phyloP scores from a whole-genome alignment of 2,113 vertebrate genomes.

The Oncorhynchus gorbuscha region DNA sequence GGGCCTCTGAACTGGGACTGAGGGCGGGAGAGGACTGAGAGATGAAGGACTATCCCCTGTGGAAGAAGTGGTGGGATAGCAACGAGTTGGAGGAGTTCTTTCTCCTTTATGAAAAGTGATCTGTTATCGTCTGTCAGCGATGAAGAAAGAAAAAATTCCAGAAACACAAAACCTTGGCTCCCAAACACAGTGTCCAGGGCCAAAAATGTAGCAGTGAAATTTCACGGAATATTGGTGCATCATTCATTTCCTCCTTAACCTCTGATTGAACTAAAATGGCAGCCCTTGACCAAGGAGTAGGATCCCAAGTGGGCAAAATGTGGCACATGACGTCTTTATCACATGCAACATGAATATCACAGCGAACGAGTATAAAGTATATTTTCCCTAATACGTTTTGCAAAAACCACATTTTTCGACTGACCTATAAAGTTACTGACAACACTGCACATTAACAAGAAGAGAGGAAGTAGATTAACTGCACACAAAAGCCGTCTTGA shows the following conservation, averaged over 20 bases:
- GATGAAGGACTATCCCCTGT: conserved; percentile 41
- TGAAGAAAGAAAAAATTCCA: conserved; percentile 50
- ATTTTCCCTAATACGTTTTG: background rate
- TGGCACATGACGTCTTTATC: background rate
- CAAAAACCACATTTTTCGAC: background rate
- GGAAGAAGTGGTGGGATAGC: conserved; percentile 12
- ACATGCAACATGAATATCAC: background rate
- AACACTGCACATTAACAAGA: background rate
- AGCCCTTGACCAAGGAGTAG: background rate
- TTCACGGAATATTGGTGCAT: conserved; percentile 33
- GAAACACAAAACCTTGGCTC: conserved; percentile 54
- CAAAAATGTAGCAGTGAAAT: conserved; percentile 47
- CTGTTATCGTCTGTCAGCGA: conserved; percentile 47
- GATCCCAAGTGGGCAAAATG: background rate
- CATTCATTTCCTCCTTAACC: conserved; percentile 52
- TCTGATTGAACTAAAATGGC: conserved; percentile 33
- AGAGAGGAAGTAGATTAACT: background rate
- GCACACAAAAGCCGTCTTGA: background rate
- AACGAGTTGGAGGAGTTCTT: conserved; percentile 12
- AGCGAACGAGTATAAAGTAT: background rate
- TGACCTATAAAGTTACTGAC: background rate
- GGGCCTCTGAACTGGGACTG: conserved; percentile 14
- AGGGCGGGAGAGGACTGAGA: conserved; percentile 16
- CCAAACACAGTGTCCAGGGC: conserved; percentile 35
- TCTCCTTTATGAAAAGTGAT: conserved; percentile 61